Base-by-base conservation (phyloP, 2,797 vertebrate species). In the Manis javanica region DNA sequence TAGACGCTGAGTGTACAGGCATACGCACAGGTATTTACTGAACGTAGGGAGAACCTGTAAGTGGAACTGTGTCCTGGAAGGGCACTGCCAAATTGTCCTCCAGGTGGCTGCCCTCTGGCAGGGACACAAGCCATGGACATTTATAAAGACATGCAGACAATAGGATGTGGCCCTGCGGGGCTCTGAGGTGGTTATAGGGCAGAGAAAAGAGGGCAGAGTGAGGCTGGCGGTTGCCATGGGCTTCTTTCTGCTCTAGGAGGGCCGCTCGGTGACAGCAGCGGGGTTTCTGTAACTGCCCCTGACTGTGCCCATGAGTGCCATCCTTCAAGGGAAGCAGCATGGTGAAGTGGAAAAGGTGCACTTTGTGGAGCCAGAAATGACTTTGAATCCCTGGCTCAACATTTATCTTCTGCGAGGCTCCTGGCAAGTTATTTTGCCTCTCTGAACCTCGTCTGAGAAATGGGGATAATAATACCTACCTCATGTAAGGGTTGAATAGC, bases 121-220 rank as follows among this genome's bases (percentile, higher is more conserved):
- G 51, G 12, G 53, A 34, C 42, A 29, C 1, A 11, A 11, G 55
- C 14, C 13, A 3, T 21, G 23, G 94, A 42, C 7, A 0, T 31
- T 0, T 12, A 26, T 57, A 72, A 39, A 69, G 37, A 39, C 7
- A 16, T 3, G 1, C 26, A 21, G 14, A 64, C 2, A 7, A 5
- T 11, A 66, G 71, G 34, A 10, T 0, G 0, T 34, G 42, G 55
- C 39, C 29, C 1, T 0, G 0, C 21, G 42, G 71, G 42, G 4
- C 24, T 0, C 0, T 2, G 64, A 21, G 42, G 24, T 11, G 37
- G 16, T 83, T 66, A 15, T 4, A 63, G 66, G 59, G 59, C 34
- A 79, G 42, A 86, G 15, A 16, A 71, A 51, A 55, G 57, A 13
- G 5, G 5, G 85, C 31, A 37, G 37, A 26, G 26, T 3, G 19